Conservation (phyloP, 2,113 vertebrate genomes). For the Burhinus oedicnemus region DNA sequence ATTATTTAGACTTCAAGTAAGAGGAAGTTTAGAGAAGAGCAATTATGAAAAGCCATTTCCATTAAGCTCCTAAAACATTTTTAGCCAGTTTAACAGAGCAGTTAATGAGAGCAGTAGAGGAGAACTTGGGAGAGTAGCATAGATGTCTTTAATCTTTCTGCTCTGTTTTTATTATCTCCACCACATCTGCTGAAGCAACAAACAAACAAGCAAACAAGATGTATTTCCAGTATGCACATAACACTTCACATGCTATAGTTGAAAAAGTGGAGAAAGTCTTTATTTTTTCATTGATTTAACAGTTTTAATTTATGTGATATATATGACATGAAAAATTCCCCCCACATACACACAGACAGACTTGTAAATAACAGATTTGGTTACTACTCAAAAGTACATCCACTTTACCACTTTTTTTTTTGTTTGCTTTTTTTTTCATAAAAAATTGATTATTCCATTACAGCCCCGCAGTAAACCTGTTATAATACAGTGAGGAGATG, state of each 20-base stretch:
- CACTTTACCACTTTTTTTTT: background rate
- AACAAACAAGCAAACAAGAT: background rate
- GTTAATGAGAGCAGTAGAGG: constrained; percentile 10
- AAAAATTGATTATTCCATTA: background rate
- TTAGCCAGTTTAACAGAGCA: constrained; percentile 2
- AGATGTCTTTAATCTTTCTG: background rate
- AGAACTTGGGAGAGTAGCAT: background rate
- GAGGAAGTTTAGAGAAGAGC: constrained; percentile 38
- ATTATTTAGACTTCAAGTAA: constrained; percentile 37
- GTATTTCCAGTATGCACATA: background rate
- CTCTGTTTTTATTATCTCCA: constrained; percentile 7
- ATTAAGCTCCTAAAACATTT: constrained; percentile 23
- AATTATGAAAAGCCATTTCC: constrained; percentile 17
- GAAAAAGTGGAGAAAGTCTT: background rate
- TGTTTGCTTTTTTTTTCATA: background rate
- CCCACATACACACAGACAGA: background rate
- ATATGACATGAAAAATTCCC: background rate
- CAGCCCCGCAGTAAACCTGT: background rate
- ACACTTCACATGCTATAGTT: background rate
- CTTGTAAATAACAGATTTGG: background rate
- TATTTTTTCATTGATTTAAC: background rate
- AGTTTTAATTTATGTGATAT: background rate
- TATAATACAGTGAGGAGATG: background rate
- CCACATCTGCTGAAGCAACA: constrained; percentile 12
- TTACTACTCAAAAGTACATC: background rate